A percentile compares a stretch with the other conserved stretches of the same genome.
These are phyloP conservation scores for Erpornis zantholeuca DNA, from an alignment of 2,113 vertebrate genomes.

Conservation along the genomic window DNA sequence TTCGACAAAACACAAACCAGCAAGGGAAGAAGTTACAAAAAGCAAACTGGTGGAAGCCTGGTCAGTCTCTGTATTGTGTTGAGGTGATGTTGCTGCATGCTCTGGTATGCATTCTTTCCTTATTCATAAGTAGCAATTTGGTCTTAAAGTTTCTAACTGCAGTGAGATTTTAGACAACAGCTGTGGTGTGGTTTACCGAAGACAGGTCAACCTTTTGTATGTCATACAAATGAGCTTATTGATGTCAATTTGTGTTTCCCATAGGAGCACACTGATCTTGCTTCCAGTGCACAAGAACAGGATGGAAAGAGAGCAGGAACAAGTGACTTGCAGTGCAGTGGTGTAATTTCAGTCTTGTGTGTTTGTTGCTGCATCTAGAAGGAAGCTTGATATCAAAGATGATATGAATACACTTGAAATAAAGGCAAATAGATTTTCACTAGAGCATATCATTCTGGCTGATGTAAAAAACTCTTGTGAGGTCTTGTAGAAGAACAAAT, in stretches of 20 bases:
- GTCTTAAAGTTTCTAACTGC: neutral
- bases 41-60: fast-evolving
- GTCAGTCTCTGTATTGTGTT: neutral
- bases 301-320: neutral
- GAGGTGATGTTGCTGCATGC: neutral
- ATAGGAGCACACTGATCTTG: neutral
- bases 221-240: neutral
- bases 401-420: neutral
- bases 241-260: neutral
- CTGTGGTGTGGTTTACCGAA: neutral
- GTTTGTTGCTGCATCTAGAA: neutral
- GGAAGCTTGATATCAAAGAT: neutral
- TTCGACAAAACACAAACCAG: neutral
- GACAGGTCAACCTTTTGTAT: neutral
- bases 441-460: neutral
- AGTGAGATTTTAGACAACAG: neutral
- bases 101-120: neutral
- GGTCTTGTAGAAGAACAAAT: neutral
- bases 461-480: neutral
- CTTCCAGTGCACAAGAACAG: neutral
- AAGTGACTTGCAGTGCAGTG: neutral
- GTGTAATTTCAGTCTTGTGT: neutral
- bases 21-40: neutral
- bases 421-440: neutral
- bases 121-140: neutral